Evolutionary conservation across 2,888 invertebrate genomes (phyloP), one percentile per base, ranked within the genome.

Genomic region (Odontocolon sp.): DNA sequence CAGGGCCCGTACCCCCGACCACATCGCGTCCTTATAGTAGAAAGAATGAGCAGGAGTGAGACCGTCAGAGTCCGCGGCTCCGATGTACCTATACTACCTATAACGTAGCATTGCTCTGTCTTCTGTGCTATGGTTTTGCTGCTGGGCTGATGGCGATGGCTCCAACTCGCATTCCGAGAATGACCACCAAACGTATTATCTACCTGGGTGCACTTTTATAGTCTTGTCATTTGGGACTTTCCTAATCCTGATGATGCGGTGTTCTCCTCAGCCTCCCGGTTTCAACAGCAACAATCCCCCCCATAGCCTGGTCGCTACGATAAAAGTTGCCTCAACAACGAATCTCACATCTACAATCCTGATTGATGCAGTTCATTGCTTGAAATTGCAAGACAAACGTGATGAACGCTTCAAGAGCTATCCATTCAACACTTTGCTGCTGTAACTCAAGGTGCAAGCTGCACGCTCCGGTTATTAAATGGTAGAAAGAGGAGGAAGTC

Each of bases 1-100:
- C 87, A 88, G 88, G 89, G 86, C 84, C 84, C 81, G 64, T 28
- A 73, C 81, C 77, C 78, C 79, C 81, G 84, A 81, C 81, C 82
- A 47, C 54, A 45, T 54, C 59, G 28, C 38, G 59, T 74, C 64
- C 70, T 70, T 64, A 70, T 38, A 38, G 45, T 23, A 33, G 28
- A 28, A 31, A 6, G 38, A 50, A 57, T 42, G 56, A 70, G 69
- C 18, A 52, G 54, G 54, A 68, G 47, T 42, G 59, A 76, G 66
- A 28, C 18, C 8, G n/a, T 54, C 18, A 18, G 47, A 9, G 33
- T 36, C 21, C 56, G 31, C 4, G 21, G 21, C 9, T 18, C n/a
- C 47, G 21, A 47, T n/a, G 21, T 21, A 21, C 9, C 45, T 33
- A 45, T 67, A 31, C 31, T 61, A 28, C 42, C 54, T 54, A 38